Evolutionary conservation across 2,797 vertebrate species (phyloP).

Genomic region (Lateolabrax maculatus): DNA sequence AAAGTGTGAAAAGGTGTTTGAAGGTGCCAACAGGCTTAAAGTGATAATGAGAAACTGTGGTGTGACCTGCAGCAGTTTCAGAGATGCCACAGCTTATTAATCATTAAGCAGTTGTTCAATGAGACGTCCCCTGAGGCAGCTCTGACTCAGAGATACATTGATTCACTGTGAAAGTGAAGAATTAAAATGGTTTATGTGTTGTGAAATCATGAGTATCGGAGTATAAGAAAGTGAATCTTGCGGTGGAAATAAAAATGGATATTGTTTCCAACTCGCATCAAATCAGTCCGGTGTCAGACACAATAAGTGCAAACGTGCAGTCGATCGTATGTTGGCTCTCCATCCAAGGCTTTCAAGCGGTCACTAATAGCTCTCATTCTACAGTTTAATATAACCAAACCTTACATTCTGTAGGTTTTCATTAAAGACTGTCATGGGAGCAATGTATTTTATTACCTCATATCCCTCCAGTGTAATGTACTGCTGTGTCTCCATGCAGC

Average conservation of each 20-base stretch:
- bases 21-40: slow-evolving; percentile 14
- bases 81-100: slow-evolving; percentile 24
- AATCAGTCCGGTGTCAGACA: slow-evolving; percentile 8
- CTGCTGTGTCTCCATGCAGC: slow-evolving; percentile 19
- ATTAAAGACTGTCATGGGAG: slow-evolving; percentile 29
- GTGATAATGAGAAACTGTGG: slow-evolving; percentile 28
- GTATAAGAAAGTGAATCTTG: background rate
- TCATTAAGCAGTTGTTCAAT: slow-evolving; percentile 2
- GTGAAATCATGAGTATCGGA: slow-evolving; percentile 6
- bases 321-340: background rate
- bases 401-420: slow-evolving; percentile 27
- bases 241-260: background rate
- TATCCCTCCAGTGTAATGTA: slow-evolving; percentile 19
- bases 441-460: slow-evolving; percentile 30
- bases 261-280: background rate
- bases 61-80: slow-evolving; percentile 33
- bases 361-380: slow-evolving; percentile 7
- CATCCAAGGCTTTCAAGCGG: background rate
- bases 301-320: background rate
- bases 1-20: background rate
- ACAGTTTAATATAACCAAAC: slow-evolving; percentile 29
- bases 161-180: background rate
- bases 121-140: slow-evolving; percentile 24
- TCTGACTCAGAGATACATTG: slow-evolving; percentile 18
- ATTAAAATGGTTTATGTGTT: slow-evolving; percentile 9